A percentile compares a stretch with the other conserved stretches of the same genome.
These are phyloP conservation scores for Typhlomys cinereus DNA, from an alignment of 2,113 vertebrate genomes.

Conservation along the genomic window DNA sequence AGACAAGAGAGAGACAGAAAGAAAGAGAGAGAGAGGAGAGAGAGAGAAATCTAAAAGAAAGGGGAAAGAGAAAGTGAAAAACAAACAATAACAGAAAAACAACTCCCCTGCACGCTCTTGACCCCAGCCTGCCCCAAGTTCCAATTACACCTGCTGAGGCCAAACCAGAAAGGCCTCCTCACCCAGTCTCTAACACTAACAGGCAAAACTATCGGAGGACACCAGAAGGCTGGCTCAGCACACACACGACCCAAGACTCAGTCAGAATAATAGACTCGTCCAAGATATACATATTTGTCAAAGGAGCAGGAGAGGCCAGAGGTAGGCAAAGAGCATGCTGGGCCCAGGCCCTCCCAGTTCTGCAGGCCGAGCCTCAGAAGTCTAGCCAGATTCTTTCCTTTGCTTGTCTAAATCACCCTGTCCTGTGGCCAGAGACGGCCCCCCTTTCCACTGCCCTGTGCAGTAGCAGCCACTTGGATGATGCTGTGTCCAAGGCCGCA, in stretches of 20 bases:
- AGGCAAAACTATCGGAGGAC: neutral
- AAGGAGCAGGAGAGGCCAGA: neutral
- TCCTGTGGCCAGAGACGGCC: neutral
- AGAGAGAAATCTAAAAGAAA: neutral
- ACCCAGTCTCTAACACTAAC: constrained; percentile 17
- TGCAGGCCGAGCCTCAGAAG: neutral
- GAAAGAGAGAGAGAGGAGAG: neutral
- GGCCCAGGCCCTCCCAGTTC: neutral
- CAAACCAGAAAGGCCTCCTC: neutral
- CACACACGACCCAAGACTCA: neutral
- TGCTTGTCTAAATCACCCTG: neutral
- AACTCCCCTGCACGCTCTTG: neutral
- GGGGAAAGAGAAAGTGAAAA: neutral
- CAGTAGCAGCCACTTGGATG: neutral
- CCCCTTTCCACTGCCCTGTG: neutral
- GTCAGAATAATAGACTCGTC: neutral
- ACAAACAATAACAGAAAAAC: constrained; percentile 3
- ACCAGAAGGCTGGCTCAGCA: neutral
- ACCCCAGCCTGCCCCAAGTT: neutral
- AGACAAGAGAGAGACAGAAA: neutral
- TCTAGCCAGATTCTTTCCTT: neutral
- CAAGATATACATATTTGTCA: constrained; percentile 35
- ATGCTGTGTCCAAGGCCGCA: neutral
- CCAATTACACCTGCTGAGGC: neutral
- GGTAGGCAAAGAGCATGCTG: neutral